A percentile compares a stretch with the other conserved stretches of the same genome.
Conservation (phyloP, 2,113 vertebrate species). For the Ceyx cyanopectus region DNA sequence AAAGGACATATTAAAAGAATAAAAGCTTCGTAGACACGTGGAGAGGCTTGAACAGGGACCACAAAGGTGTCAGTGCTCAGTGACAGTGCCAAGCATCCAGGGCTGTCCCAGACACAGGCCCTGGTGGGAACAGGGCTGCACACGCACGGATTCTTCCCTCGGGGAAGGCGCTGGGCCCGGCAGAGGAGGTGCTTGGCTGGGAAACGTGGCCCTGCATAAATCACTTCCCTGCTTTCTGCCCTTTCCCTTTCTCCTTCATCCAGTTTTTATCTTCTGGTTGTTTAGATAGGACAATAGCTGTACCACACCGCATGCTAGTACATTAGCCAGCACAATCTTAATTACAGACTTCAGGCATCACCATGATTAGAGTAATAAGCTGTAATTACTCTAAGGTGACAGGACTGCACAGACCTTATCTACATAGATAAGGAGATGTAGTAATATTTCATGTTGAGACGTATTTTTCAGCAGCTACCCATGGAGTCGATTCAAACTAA, state of each 20-base stretch:
- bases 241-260: constrained; percentile 31
- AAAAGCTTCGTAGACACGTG: background rate
- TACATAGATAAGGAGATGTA: constrained; percentile 44
- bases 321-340: constrained; percentile 70
- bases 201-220: background rate
- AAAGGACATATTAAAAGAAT: background rate
- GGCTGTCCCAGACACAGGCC: background rate
- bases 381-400: constrained; percentile 69
- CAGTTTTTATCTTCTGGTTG: constrained; percentile 34
- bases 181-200: background rate
- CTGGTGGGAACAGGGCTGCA: fast-evolving
- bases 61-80: fast-evolving
- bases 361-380: constrained; percentile 70
- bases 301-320: background rate
- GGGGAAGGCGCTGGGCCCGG: fast-evolving
- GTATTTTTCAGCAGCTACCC: constrained; percentile 48
- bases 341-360: constrained; percentile 68
- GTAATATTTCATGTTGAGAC: constrained; percentile 56
- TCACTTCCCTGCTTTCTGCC: constrained; percentile 5
- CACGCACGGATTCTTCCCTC: fast-evolving
- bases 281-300: constrained; percentile 58
- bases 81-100: background rate
- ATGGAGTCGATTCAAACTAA: background rate
- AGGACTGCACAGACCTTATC: constrained; percentile 43
- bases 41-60: background rate